Percentiles rank a stretch among this genome's conserved stretches.
These are phyloP conservation scores for Romanomermis culicivorax DNA, from an alignment of 2,888 invertebrate species.

Conservation along the genomic window DNA sequence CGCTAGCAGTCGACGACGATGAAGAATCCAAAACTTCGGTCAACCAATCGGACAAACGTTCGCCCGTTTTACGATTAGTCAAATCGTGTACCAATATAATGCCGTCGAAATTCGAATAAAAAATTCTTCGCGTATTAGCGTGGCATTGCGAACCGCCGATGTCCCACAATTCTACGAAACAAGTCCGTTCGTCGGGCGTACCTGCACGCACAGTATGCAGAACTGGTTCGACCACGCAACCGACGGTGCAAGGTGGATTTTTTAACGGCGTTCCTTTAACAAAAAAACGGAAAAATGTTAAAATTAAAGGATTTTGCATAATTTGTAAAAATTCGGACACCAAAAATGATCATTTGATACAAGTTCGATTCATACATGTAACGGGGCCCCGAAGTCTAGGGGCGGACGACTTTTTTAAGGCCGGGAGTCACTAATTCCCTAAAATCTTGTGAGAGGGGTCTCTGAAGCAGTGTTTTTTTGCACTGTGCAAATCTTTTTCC, in stretches of 20 bases:
- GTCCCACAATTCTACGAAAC: conserved; percentile 70
- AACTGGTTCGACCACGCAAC: conserved; percentile 82
- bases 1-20: too few relatives aligned
- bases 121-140: conserved; percentile 71
- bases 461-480: too few relatives aligned
- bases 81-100: conserved; percentile 88
- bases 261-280: conserved; percentile 31
- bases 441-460: too few relatives aligned
- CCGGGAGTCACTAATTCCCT: too few relatives aligned
- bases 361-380: too few relatives aligned
- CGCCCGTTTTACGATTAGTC: conserved; percentile 81
- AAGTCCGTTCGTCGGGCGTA: conserved; percentile 6
- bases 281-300: too few relatives aligned
- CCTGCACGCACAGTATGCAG: conserved; percentile 26
- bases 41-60: conserved; percentile 76
- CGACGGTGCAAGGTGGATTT: conserved; percentile 83
- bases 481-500: too few relatives aligned
- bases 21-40: conserved; percentile 54
- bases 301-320: too few relatives aligned
- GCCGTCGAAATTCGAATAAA: conserved; percentile 55
- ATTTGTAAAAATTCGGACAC: too few relatives aligned
- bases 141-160: conserved; percentile 84
- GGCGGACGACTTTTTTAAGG: too few relatives aligned
- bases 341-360: too few relatives aligned
- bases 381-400: too few relatives aligned